Evolutionary conservation across 2,797 vertebrate species (phyloP), one percentile per base, ranked within the genome.

Genomic region (Monodelphis domestica): DNA sequence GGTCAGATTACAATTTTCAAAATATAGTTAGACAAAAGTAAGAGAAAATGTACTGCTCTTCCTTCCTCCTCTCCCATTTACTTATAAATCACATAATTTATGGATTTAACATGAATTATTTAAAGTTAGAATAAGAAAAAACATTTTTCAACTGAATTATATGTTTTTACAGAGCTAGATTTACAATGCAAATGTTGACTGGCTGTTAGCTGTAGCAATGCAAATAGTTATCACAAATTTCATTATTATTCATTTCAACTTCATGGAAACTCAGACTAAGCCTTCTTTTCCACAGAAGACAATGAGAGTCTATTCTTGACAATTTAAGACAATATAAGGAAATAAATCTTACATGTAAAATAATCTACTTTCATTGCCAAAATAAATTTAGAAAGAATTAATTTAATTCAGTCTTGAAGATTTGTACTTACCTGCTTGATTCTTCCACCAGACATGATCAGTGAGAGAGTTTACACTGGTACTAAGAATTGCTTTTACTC

Each of bases 281-380:
- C 89, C 15, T 78, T 94, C 56, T 53, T 91, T 91, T 70, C 30
- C 94, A 7, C 9, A 63, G 21, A 24, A 50, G 7, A 78, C 33
- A 96, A 15, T 95, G 17, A 33, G 93, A 87, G n/a, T 70, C 5
- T 59, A 53, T 55, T 9, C 15, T 88, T 95, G 54, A 90, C 59
- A 21, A 26, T 33, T 95, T 96, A 54, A 95, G 50, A 97, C 15
- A 94, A n/a, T 1, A 70, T 54, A 95, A 95, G 29, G 50, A 15
- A 97, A 95, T 63, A 10, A 54, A 28, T 84, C 28, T 90, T 15
- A 92, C 3, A 91, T 1, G 93, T 30, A 90, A 91, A 95, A 53
- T 94, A n/a, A 87, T 56, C 51, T 91, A 55, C 45, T 38, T 87
- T 55, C 90, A 91, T 55, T 15, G 17, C 89, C 54, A 78, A 26